Evolutionary conservation across 2,888 invertebrate genomes (phyloP).

Genomic region (Horisme vitalbata): DNA sequence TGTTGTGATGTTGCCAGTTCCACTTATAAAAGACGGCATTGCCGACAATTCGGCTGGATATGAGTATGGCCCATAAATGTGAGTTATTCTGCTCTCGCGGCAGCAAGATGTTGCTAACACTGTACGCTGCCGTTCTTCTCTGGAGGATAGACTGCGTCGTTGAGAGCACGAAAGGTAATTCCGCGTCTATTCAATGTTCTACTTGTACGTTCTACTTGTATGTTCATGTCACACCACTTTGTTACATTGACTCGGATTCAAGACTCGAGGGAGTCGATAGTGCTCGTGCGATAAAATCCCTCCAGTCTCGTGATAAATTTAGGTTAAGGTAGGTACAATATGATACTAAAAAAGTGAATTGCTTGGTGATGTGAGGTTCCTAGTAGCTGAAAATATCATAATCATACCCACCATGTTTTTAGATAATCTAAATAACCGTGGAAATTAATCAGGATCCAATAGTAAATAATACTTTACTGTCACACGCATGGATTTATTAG

Average conservation of each 20-base stretch:
- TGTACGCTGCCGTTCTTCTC: conserved; percentile 67
- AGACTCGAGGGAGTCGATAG: conserved; percentile 21
- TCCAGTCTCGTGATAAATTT: not conserved
- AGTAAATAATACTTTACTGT: too few relatives aligned
- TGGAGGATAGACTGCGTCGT: conserved; percentile 74
- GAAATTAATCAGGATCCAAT: too few relatives aligned
- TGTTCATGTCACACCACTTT: conserved; percentile 21
- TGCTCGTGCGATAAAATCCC: conserved; percentile 13
- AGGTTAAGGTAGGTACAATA: not conserved
- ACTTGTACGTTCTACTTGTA: not conserved
- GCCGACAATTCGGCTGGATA: conserved; percentile 64
- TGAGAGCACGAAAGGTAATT: conserved; percentile 75
- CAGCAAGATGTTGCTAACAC: conserved; percentile 70
- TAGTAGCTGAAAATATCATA: not conserved
- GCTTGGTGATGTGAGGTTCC: not conserved
- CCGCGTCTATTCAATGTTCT: conserved; percentile 28
- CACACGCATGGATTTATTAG: too few relatives aligned
- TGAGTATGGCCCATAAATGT: conserved; percentile 67
- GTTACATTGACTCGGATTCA: conserved; percentile 15
- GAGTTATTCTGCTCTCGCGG: conserved; percentile 53
- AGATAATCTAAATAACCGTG: too few relatives aligned
- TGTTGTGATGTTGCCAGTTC: conserved; percentile 71
- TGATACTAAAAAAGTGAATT: conserved; percentile 1
- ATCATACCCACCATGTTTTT: too few relatives aligned
- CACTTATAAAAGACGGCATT: conserved; percentile 57